Base-by-base conservation (phyloP, 2,797 vertebrate species). In the Oryzias sinensis region DNA sequence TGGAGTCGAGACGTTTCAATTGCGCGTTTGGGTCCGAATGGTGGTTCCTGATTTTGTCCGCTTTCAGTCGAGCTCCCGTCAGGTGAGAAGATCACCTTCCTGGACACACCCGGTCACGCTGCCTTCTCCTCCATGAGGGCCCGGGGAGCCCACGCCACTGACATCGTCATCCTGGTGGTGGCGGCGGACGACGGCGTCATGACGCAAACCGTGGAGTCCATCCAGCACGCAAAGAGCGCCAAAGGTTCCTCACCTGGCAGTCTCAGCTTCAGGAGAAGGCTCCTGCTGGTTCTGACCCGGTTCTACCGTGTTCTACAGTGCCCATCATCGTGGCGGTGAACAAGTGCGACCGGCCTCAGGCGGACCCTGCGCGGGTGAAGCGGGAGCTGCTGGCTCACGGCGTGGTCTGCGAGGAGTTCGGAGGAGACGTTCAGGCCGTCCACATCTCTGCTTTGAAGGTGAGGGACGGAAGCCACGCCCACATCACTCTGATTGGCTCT, bases 111-210 rank as follows among this genome's bases (percentile, higher is more conserved):
- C 0, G 97, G 97, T 20, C 97, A 99, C 3, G 96, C 96, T 2
- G 97, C 96, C 15, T 99, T 98, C 59, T 95, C 96, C 65, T 91
- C 95, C 67, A 97, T 98, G 93, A 87, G 97, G 66, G 95, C 94
- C 0, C 92, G 97, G 6, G 97, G 97, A 15, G 92, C 95, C 53
- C 64, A 83, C 0, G 92, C 96, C 71, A 98, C 97, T 0, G 97
- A 99, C 86, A 95, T 98, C 0, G 72, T 98, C 24, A 81, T 98
- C 50, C 80, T 99, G 74, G 96, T 98, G 41, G 93, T 98, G 42
- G 97, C 97, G 0, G 96, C 97, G 0, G 97, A 99, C 52, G 97
- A 98, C 0, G 96, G 97, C 1, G 95, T 99, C 15, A 97, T 97
- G 96, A 89, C 93, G 18, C 97, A 99, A 84, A 98, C 97, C 0